These are phyloP conservation scores for Xiphorhynchus elegans DNA, from an alignment of 2,113 vertebrate genomes.

Conservation along the genomic window DNA sequence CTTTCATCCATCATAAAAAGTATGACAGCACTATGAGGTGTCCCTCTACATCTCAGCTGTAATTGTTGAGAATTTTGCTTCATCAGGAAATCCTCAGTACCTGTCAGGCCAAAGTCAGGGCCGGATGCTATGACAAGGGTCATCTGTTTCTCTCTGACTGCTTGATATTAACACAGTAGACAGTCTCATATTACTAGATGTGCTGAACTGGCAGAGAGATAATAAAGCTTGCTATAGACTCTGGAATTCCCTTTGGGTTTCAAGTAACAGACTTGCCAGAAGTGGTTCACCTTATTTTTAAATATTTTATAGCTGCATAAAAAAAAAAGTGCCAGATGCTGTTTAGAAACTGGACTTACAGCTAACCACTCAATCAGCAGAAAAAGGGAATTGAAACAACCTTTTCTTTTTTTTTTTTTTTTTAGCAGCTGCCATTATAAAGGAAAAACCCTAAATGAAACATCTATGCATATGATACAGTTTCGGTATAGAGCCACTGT, in stretches of 20 bases:
- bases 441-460: background rate
- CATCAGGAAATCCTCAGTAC: background rate
- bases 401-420: slow-evolving; percentile 27
- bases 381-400: background rate
- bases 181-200: background rate
- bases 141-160: background rate
- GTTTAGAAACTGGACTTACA: background rate
- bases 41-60: background rate
- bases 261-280: slow-evolving; percentile 23
- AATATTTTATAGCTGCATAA: slow-evolving; percentile 52
- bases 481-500: background rate
- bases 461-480: background rate
- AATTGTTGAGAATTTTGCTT: slow-evolving; percentile 23
- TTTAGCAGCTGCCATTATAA: background rate
- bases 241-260: slow-evolving; percentile 41
- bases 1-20: background rate
- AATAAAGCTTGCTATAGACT: slow-evolving; percentile 22
- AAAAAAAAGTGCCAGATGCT: slow-evolving; percentile 34
- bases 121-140: background rate
- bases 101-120: background rate
- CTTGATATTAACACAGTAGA: background rate
- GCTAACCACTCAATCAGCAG: background rate
- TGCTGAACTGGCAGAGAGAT: background rate
- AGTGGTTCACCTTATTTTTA: slow-evolving; percentile 38
- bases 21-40: background rate